Base-by-base conservation (phyloP, 2,113 vertebrate species). In the Micronycteris hirsuta region DNA sequence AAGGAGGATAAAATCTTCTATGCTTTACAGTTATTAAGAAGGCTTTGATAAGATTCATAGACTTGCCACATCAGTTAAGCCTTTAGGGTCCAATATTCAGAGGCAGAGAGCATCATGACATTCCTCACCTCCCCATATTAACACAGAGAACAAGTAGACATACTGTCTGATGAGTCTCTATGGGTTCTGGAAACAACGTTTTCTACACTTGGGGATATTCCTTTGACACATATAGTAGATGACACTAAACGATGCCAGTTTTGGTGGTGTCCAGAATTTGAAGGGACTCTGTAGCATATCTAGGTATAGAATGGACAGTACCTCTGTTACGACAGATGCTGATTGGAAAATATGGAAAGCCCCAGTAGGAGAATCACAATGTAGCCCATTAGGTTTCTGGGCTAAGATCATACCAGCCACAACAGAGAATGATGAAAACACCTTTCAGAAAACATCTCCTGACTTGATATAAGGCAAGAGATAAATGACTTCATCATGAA, bases 401-500 rank as follows among this genome's bases (percentile, higher is more conserved):
- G 54, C 10, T 0, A 67, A 36, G n/a, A 52, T 11, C 16, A 47
- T 20, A 41, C 3, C 16, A n/a, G 45, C 14, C 47, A 2, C 7
- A 73, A 12, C 9, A 47, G 31, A 80, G 28, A 83, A 86, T 74
- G 24, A n/a, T 61, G 56, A 58, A 58, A 58, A 49, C 31, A 2
- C 1, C 31, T 92, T 91, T 71, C 71, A 36, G 38, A 84, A 88
- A 65, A 49, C 28, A 71, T 94, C 9, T 45, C 15, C 70, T 68
- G 80, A 41, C 14, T 90, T 68, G 10, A 77, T 28, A 83, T 41
- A 68, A 70, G 20, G 47, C 61, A 88, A 83, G n/a, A 84, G 10
- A 78, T 36, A 83, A 86, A 43, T 0, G 9, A 16, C 3, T 36
- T 92, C 33, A 63, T 2, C 31, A 15, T 31, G 2, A 47, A 17